Evolutionary conservation across 2,888 invertebrate species (phyloP), one percentile per base, ranked within the genome.

Genomic region (Timema podura): DNA sequence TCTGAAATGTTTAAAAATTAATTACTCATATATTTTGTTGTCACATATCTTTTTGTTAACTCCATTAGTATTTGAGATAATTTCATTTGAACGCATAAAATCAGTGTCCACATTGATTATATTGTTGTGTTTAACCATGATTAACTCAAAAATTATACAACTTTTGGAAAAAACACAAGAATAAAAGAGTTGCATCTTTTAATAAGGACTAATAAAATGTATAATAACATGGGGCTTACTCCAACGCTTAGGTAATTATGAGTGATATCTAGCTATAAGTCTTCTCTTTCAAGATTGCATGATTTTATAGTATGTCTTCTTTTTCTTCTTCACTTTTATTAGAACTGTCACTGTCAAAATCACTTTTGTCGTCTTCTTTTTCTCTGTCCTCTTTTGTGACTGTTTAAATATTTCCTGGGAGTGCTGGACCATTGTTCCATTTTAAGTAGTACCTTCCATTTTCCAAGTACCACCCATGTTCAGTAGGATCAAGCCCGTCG

Each of bases 361-460:
- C 57, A 57, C 57, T 57, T 8, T 13, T 57, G 16, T 11, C 6
- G 7, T 16, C 57, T 57, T 57, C 57, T 15, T 16, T 57, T 57
- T 13, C 57, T 15, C 57, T 57, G n/a, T 57, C 6, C 57, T 57
- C 57, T 57, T 57, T 11, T 57, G 57, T 57, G 57, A 57, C 57
- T 6, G 6, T 57, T 7, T 57, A 7, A 6, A 57, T n/a, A 57
- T 57, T 57, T 57, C 16, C n/a, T 57, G 57, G 57, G 16, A 57
- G 16, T 57, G 57, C 7, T 57, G 57, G 57, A 57, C 13, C 57
- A 57, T 57, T 49, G 57, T 57, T 15, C 57, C 57, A 57, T 6
- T 57, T n/a, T 16, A 11, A 15, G 13, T 16, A 15, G 16, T 57
- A 57, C 16, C 16, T 57, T 6, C 57, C 57, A 11, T 57, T 57